Evolutionary conservation across 2,113 vertebrate genomes (phyloP), one percentile per base, ranked within the genome.

Genomic region (Opisthocomus hoazin): DNA sequence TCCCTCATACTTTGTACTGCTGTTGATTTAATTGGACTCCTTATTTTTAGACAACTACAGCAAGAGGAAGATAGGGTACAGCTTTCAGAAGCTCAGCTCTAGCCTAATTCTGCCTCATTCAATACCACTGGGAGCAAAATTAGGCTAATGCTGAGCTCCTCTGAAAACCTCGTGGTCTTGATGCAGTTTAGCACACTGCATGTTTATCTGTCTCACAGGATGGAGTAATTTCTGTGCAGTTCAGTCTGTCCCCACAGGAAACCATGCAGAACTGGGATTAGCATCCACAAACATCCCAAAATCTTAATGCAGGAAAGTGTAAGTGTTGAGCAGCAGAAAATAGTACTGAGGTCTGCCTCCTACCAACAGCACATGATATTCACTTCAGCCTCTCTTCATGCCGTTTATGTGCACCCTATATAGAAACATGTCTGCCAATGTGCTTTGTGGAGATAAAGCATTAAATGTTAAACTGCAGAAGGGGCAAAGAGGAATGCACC

Each of bases 21-120:
- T 66, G 90, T 91, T 87, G 94, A 93, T 92, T 96, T 96, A 96
- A 97, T 96, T 97, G 96, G 86, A 76, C 90, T 94, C 84, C 85
- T 92, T 95, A 96, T 96, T 97, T 97, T 96, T 97, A 97, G 94
- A 92, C 86, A 87, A 57, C 81, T 75, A 45, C 61, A 79, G 81
- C 74, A 53, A 54, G 68, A 81, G 85, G 88, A 75, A 63, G 86
- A 92, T 71, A 48, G 83, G 73, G 50, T 92, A 29, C 15, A 79
- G 87, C 91, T 96, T 94, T 89, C 77, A 95, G 93, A 69, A 91
- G 86, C 86, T 92, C 79, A 41, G 90, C 73, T 87, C 77, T 79
- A 92, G 89, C 94, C 95, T 95, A 26, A 50, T 94, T 97, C 89
- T 91, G 84, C 95, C 84, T 94, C 70, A 24, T 87, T 91, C 81